Base-by-base conservation (phyloP, 2,888 invertebrate genomes). In the Agapetus fuscipes region DNA sequence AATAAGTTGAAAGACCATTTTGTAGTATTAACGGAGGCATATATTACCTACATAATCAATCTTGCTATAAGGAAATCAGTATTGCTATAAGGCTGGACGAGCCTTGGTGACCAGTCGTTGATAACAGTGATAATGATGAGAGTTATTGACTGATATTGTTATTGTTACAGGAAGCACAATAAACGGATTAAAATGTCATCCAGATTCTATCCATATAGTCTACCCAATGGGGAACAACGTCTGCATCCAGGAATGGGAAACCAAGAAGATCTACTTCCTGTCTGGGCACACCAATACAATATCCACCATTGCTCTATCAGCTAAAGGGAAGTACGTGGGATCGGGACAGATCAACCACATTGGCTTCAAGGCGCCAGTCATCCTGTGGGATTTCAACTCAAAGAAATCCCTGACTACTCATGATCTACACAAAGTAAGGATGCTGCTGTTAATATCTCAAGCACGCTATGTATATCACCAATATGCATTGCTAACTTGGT, bases 261-360 rank as follows among this genome's bases (percentile, higher is more conserved):
- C 76, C 0, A 82, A 82, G 53, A 71, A 76, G 51, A 88, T 88
- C 64, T 60, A 63, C 39, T 88, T 88, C 57, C 68, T 90, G 16
- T 74, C 76, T 14, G 89, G 88, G 0, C 90, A 90, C 53, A 78
- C 82, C 0, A 85, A 88, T 58, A 75, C 76, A 17, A 80, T 90
- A 32, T 82, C 86, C 0, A 75, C 85, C 2, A 66, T 90, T 14
- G 81, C 83, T 32, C 59, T 89, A 9, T 93, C 94, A 7, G 67
- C 71, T 1, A 69, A 76, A 50, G 88, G 94, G 15, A 79, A 78
- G 14, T 86, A 76, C 53, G 66, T 95, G 26, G 94, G 88, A 3
- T 90, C 93, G 0, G 94, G 94, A 0, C 91, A 94, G 62, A 76
- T 83, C 26, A 93, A 87, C 55, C 85, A 90, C 55, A 85, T 89